Base-by-base conservation (phyloP, 1,140 invertebrate species). In the Grapholita molesta region DNA sequence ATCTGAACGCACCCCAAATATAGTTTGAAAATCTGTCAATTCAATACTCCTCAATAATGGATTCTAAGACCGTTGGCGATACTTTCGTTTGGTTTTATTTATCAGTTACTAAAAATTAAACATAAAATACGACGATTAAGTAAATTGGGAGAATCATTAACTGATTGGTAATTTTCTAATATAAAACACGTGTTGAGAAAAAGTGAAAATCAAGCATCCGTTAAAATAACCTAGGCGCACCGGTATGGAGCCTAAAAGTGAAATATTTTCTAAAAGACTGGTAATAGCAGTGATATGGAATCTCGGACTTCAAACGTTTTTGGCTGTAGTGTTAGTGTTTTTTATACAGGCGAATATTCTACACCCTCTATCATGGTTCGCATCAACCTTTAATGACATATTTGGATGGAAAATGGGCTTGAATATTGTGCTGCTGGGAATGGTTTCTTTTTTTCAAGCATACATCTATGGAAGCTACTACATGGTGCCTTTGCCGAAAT, bases 371-470 rank as follows among this genome's bases (percentile, higher is more conserved):
- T 75, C 79, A 73, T 91, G 89, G 88, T 72, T 89, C 25, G 64
- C 79, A 21, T 86, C 85, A 24, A 86, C 88, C 23, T 74, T 90
- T 5, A 72, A 84, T 66, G 88, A 91, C 67, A 82, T 90, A 55
- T 75, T 89, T 53, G 84, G 86, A 21, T 91, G 85, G 86, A 90
- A 86, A 70, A 88, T 91, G 88, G 61, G 76, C 23, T 70, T 91
- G 3, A 91, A 91, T 67, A 82, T 89, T 28, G 74, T 88, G 24
- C 79, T 89, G 21, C 79, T 91, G 8, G 75, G 74, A 61, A 68
- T 89, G 66, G 87, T 91, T 3, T 88, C 89, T 25, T 89, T 88
- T 69, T 89, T 89, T 68, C 89, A 91, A 78, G 89, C 88, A n/a
- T 91, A 85, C 57, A 82, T 91, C 38, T 91, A 90, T 69, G 88